phyloP scores from a whole-genome alignment of 1,140 invertebrate species.

The Ceratosolen fusciceps region DNA sequence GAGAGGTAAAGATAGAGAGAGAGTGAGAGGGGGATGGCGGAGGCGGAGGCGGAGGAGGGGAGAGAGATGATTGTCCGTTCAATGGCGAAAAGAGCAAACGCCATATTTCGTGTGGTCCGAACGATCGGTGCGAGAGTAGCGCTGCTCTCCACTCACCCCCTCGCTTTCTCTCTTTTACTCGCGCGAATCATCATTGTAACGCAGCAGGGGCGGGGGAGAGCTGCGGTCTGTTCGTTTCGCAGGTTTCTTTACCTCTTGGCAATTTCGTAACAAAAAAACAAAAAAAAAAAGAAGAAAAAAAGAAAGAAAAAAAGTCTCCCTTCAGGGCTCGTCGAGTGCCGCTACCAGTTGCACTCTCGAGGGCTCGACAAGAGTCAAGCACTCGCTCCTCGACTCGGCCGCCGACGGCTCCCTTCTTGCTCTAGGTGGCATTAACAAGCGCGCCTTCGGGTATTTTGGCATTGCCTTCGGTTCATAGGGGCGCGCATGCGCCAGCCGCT shows the following conservation, averaged over 20 bases:
- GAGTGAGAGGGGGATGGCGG: no score
- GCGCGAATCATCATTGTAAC: slow-evolving; percentile 28
- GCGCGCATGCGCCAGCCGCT: background rate
- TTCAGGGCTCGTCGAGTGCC: slow-evolving; percentile 44
- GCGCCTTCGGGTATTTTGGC: slow-evolving; percentile 59
- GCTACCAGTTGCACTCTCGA: slow-evolving; percentile 67
- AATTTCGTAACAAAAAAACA: slow-evolving; percentile 56
- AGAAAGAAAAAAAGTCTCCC: slow-evolving; percentile 37
- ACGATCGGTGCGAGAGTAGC: background rate
- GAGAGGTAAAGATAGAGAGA: background rate
- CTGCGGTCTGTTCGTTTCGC: slow-evolving; percentile 51
- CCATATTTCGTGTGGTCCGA: slow-evolving; percentile 32
- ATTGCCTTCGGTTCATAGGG: slow-evolving; percentile 40
- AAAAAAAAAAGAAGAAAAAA: no score
- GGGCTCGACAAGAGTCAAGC: slow-evolving; percentile 57
- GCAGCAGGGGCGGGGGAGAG: background rate
- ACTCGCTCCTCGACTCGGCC: slow-evolving; percentile 25
- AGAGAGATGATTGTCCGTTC: background rate
- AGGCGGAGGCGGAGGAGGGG: background rate
- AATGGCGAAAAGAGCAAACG: slow-evolving; percentile 28
- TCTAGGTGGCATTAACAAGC: slow-evolving; percentile 51
- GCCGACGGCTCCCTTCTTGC: slow-evolving; percentile 36
- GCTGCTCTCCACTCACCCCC: background rate
- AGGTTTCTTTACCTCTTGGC: slow-evolving; percentile 54
- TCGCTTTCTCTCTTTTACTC: background rate